phyloP scores from a whole-genome alignment of 2,888 invertebrate genomes.

The Ophion ellenae region DNA sequence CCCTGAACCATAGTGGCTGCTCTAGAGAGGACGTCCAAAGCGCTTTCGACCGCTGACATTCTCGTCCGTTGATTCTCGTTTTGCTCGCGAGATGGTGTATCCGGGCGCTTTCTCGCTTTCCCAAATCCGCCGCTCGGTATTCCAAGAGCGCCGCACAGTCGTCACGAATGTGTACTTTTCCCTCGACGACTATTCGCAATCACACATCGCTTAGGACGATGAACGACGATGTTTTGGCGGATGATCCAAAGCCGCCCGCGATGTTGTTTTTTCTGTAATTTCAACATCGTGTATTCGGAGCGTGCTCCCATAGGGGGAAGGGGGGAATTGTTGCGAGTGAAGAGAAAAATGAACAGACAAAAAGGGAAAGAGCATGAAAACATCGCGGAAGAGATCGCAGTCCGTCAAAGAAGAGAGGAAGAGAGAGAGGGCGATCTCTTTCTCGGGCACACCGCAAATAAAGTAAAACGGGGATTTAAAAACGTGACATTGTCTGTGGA shows the following conservation, averaged over 20 bases:
- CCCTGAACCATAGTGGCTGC: slow-evolving; percentile 95
- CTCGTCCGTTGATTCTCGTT: slow-evolving; percentile 62
- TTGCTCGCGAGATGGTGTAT: slow-evolving; percentile 12
- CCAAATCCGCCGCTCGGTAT: slow-evolving; percentile 1
- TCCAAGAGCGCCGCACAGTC: not conserved
- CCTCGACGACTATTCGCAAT: not conserved
- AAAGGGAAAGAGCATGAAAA: not conserved
- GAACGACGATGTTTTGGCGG: not conserved
- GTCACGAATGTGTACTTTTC: not conserved
- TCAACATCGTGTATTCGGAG: no score
- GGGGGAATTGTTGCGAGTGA: not conserved
- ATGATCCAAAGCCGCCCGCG: not conserved
- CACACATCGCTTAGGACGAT: not conserved
- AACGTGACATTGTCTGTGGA: slow-evolving; percentile 84
- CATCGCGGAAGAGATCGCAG: not conserved
- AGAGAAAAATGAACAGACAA: not conserved
- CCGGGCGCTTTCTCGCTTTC: slow-evolving; percentile 34
- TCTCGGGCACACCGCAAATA: slow-evolving; percentile 76
- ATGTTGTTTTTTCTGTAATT: not conserved
- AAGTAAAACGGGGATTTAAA: slow-evolving; percentile 83
- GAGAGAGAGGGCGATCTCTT: slow-evolving; percentile 19
- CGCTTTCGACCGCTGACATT: slow-evolving; percentile 92
- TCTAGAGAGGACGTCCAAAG: slow-evolving; percentile 93
- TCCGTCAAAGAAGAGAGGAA: slow-evolving; percentile 1
- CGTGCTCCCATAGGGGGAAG: not conserved